Percentiles rank a stretch among this genome's conserved stretches.
These are phyloP conservation scores for Agapostemon virescens DNA, from an alignment of 2,888 invertebrate genomes.

Conservation along the genomic window DNA sequence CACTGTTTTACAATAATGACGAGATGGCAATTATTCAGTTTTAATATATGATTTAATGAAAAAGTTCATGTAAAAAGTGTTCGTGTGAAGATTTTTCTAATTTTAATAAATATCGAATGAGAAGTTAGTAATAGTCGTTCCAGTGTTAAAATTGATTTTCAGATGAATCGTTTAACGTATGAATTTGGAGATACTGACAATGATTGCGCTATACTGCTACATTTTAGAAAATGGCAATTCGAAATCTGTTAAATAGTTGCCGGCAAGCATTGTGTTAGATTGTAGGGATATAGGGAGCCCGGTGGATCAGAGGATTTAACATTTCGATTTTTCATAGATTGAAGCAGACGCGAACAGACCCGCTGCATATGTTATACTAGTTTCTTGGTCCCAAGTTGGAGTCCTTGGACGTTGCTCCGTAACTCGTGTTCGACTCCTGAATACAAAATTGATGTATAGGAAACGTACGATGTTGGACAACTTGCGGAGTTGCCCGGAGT, in stretches of 20 bases:
- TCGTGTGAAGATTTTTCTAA: too few relatives aligned
- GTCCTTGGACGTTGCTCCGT: neutral
- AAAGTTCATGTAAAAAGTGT: too few relatives aligned
- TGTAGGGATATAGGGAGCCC: neutral
- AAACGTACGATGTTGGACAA: constrained; percentile 40
- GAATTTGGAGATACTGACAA: neutral
- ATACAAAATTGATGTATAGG: constrained; percentile 28
- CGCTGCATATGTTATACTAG: constrained; percentile 1
- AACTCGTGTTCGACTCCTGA: constrained; percentile 16
- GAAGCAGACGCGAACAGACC: neutral
- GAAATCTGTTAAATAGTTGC: neutral
- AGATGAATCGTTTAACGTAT: too few relatives aligned
- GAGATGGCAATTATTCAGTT: too few relatives aligned
- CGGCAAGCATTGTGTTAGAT: neutral
- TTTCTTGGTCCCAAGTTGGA: neutral
- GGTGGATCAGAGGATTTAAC: neutral
- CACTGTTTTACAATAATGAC: too few relatives aligned
- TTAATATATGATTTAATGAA: too few relatives aligned
- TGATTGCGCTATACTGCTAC: neutral
- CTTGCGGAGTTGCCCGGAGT: constrained; percentile 15
- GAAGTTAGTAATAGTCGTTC: too few relatives aligned
- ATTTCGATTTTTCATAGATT: neutral
- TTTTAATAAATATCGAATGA: too few relatives aligned
- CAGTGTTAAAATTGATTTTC: too few relatives aligned
- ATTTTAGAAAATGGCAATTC: neutral